Evolutionary conservation across 1,140 invertebrate genomes (phyloP), one percentile per base, ranked within the genome.

Genomic region (Aphis craccivora): DNA sequence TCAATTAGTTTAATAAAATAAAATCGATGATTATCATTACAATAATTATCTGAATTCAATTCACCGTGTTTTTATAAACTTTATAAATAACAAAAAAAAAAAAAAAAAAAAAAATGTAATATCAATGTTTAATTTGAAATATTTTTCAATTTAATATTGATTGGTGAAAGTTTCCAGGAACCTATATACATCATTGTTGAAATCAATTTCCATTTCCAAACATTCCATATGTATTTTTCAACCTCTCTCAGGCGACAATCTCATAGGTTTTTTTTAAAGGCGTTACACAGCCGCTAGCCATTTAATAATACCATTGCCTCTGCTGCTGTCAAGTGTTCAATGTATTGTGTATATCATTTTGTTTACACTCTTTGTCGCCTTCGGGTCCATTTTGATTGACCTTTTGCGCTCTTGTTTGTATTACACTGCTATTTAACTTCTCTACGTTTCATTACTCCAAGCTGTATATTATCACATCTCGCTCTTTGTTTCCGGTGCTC

Each of bases 341-440:
- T 48, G 30, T 88, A n/a, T 76, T n/a, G 60, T 76, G 60, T 76
- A 53, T 51, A 51, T 43, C 22, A 51, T 91, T 81, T 9, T 91
- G 25, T 91, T 91, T 91, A 51, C 90, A 91, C 90, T 45, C 67
- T 45, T 53, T 48, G 45, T 81, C 40, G 67, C 90, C 90, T 40
- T 48, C 7, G 90, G 90, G 90, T 76, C 45, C n/a, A 81, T 81
- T 91, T 91, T 81, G 90, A 91, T 91, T 91, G 90, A 43, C 43
- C 60, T 91, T 91, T 91, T 81, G 90, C 67, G 18, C 43, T 25
- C 30, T 92, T 48, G 67, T 92, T 92, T 92, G 90, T 83, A 37
- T 92, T 92, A 81, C 83, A 67, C 67, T 48, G 30, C 81, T 92
- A 81, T 83, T 48, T 92, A 92, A 81, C n/a, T 51, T 83, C 22